Conservation (phyloP, 2,797 vertebrate genomes). For the Notoglanidium macrostoma region DNA sequence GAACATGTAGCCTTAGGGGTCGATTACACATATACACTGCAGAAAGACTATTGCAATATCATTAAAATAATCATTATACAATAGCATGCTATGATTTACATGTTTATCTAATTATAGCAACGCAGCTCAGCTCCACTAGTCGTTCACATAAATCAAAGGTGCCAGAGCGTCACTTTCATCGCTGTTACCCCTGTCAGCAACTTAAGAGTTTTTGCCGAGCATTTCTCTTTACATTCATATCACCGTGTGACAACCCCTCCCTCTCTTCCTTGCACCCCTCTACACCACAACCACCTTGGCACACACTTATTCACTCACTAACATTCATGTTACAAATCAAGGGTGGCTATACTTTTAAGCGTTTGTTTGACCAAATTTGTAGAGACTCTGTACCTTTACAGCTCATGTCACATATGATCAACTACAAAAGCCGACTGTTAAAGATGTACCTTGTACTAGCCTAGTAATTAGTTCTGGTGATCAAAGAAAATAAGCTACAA, state of each 20-base stretch:
- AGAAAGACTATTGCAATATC: neutral
- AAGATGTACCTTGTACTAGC: neutral
- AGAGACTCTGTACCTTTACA: neutral
- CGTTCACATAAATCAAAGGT: neutral
- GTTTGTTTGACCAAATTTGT: neutral
- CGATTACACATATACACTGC: neutral
- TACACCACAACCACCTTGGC: neutral
- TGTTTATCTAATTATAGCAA: neutral
- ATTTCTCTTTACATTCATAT: neutral
- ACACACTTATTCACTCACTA: neutral
- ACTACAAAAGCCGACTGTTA: neutral
- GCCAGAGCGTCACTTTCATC: neutral
- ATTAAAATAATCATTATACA: neutral
- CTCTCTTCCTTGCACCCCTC: neutral
- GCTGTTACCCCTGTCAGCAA: neutral
- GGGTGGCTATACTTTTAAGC: neutral
- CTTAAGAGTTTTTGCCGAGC: neutral
- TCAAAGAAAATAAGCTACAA: neutral
- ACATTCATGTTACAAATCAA: neutral
- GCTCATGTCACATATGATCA: neutral
- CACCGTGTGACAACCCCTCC: neutral
- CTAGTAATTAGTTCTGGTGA: neutral
- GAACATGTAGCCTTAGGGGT: neutral
- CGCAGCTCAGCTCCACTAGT: neutral
- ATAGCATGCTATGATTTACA: neutral